Evolutionary conservation across 2,113 vertebrate species (phyloP), one percentile per base, ranked within the genome.

Genomic region (Equus przewalskii): DNA sequence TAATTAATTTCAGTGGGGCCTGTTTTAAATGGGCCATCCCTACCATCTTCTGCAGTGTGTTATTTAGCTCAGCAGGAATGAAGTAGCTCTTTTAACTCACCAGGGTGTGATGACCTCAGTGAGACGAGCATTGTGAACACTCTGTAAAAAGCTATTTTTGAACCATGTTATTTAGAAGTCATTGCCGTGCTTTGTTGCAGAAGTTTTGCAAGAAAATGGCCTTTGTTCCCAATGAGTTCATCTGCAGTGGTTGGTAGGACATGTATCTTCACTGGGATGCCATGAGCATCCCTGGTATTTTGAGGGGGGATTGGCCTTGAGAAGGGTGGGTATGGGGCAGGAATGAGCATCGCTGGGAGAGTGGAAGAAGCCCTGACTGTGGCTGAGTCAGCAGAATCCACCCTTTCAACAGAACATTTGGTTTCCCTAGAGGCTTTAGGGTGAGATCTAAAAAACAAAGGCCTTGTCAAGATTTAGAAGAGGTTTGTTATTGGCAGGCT

Each of bases 101-200:
- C 84, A 96, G 97, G 94, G 90, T 97, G 94, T 97, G 95, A 97
- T 98, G 96, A 98, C 97, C 98, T 98, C 96, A 96, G 97, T 91
- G 82, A 98, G 97, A 95, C 0, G 15, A 97, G 96, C 97, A 97
- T 98, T 98, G 98, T 97, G 97, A 98, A 97, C 97, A 96, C 44
- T 96, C 95, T 95, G 62, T 95, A 96, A 94, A 97, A 97, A 98
- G 96, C 97, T 98, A 98, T 98, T 98, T 98, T 97, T 95, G 98
- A 98, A 98, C 97, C 98, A 82, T 97, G 97, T 98, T 98, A 98
- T 98, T 98, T 98, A 97, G 97, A 98, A 98, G 87, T 98, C 97
- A 95, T 95, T 96, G 97, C 97, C 97, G 72, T 98, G 97, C 97
- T 98, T 98, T 97, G 96, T 97, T 97, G 95, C 95, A 96, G 94